Evolutionary conservation across 2,888 invertebrate species (phyloP), one percentile per base, ranked within the genome.

Genomic region (Cheiracanthium punctorium): DNA sequence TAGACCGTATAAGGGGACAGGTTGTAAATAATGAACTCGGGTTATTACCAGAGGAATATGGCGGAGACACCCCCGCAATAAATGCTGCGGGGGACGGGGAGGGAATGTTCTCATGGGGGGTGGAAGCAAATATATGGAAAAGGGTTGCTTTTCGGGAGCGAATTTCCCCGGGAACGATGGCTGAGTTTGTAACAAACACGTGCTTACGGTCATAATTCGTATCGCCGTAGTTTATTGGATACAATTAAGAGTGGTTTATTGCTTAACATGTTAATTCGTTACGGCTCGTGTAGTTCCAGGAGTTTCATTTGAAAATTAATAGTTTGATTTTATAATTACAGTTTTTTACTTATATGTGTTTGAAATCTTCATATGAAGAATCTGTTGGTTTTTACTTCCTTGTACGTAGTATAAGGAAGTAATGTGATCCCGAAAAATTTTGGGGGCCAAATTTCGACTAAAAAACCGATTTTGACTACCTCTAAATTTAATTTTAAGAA

Each of bases 21-120:
- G 82, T 64, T 48, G 82, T 82, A 76, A 82, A 76, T 75, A 71
- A 82, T 82, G 82, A 72, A 69, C 64, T 82, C 71, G 37, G 82
- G 82, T 67, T 82, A 76, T 82, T 82, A 76, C 71, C 30, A n/a
- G 8, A 20, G 72, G 52, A 71, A 7, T 10, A n/a, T 17, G 10
- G 33, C 43, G n/a, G 48, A n/a, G 14, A n/a, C 48, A 48, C 17
- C 48, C 48, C 48, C 48, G 48, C 48, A 48, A 48, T 48, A 48
- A 48, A 48, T 7, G 48, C 48, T 10, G 12, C 48, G 20, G 12
- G 24, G 24, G 24, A 17, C 5, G 20, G 58, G 20, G 58, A 48
- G 14, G 17, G 43, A 2, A 48, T 7, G 10, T 17, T 17, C 17
- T 48, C 43, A 10, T 17, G 17, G 5, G 5, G 14, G 58, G 5